Base-by-base conservation (phyloP, 2,797 vertebrate genomes). In the Coranthus polyacanthus region DNA sequence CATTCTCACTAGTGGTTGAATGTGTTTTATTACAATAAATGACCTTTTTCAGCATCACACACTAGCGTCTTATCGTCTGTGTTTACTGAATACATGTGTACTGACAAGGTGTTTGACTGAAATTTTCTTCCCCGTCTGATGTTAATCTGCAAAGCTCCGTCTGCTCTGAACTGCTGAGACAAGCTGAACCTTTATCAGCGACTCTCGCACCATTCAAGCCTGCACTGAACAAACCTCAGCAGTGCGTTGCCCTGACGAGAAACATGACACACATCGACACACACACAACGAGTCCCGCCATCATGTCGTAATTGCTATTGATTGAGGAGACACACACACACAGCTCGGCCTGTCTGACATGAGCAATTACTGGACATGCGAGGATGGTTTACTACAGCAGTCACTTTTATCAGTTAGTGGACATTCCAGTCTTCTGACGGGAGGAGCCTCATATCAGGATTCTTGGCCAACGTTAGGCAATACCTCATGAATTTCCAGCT, bases 301-400 rank as follows among this genome's bases (percentile, higher is more conserved):
- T 86, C 18, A 59, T 58, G 66, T 47, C 5, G 75, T 90, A 90
- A 89, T 88, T 87, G 66, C 59, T 88, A 88, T 91, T 84, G 89
- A 92, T 91, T 81, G 77, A 80, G 73, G 63, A n/a, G n/a, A 79
- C 34, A 32, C 5, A 67, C 34, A 75, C 26, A 54, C 12, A 66
- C 53, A 37, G 13, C 22, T 20, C 20, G 29, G 34, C 17, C 37
- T 71, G 47, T 62, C 76, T 73, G 65, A 62, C 60, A 70, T 50
- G 55, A 72, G 69, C 71, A 81, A 85, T 87, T 82, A 88, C 62
- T 68, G 58, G 66, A 79, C 72, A 68, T 59, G 67, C 73, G 76
- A 87, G 75, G 76, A 78, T 66, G 68, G 50, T 73, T 44, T 26
- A 26, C 44, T 34, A 32, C 68, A 67, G 68, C 47, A 71, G 22